Evolutionary conservation across 2,797 vertebrate species (phyloP).

Genomic region (Rhynchotus rufescens): DNA sequence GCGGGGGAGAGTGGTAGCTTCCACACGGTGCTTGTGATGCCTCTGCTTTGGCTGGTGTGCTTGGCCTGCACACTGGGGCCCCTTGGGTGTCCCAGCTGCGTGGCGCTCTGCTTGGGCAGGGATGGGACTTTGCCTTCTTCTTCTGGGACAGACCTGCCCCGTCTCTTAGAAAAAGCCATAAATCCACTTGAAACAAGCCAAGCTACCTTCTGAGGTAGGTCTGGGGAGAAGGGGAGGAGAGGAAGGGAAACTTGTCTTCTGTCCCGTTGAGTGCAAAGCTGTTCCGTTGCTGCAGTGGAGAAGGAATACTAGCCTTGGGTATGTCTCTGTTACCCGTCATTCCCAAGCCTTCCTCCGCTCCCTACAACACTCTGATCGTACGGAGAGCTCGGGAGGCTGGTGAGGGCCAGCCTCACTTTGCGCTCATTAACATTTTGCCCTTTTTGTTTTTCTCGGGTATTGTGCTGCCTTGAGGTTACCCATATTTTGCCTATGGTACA

Average conservation of each 20-base stretch:
- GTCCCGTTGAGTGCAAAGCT: rapidly evolving
- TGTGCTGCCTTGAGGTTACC: neutral
- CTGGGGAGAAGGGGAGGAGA: neutral
- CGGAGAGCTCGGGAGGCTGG: neutral
- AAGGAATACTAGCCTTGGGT: neutral
- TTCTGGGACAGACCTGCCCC: neutral
- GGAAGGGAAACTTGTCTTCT: neutral
- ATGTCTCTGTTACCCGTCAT: neutral
- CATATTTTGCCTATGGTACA: neutral
- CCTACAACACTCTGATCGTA: neutral
- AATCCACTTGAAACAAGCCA: neutral
- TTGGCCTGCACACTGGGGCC: neutral
- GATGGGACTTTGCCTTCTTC: neutral
- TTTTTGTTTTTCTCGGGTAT: neutral
- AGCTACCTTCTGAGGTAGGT: neutral
- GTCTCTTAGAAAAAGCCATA: neutral
- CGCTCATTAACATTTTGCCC: neutral
- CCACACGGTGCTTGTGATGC: neutral
- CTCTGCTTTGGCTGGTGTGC: neutral
- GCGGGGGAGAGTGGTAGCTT: neutral
- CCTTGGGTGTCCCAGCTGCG: neutral
- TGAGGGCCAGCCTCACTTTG: neutral
- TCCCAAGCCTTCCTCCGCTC: neutral
- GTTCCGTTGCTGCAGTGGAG: neutral
- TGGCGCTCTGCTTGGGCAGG: neutral